Conservation (phyloP, 2,113 vertebrate species). For the Macheiramphus alcinus region DNA sequence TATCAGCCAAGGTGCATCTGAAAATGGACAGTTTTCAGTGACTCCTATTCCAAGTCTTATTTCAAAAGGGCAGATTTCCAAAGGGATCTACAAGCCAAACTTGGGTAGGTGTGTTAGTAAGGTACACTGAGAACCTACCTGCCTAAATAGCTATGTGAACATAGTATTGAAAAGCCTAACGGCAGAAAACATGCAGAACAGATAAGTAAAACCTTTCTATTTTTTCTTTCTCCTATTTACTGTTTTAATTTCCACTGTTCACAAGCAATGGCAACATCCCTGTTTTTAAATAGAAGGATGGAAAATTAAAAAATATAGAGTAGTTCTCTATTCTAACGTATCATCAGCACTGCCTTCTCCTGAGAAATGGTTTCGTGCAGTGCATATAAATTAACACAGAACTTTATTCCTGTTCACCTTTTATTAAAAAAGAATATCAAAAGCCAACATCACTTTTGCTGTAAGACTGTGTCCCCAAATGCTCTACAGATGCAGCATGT, state of each 20-base stretch:
- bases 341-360: neutral
- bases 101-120: neutral
- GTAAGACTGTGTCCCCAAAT: constrained; percentile 41
- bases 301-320: neutral
- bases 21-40: neutral
- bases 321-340: neutral
- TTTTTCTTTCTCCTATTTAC: neutral
- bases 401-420: neutral
- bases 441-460: constrained; percentile 1
- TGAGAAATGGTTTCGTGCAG: neutral
- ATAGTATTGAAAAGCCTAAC: neutral
- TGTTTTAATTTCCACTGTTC: neutral
- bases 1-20: neutral
- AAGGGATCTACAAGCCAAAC: neutral
- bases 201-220: neutral
- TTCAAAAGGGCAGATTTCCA: neutral
- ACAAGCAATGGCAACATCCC: neutral
- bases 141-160: neutral
- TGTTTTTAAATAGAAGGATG: neutral
- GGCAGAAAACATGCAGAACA: neutral
- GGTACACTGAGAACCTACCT: neutral
- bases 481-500: constrained; percentile 35
- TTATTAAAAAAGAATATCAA: neutral
- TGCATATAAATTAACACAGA: neutral
- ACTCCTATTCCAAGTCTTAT: neutral